Base-by-base conservation (phyloP, 2,113 vertebrate species). In the Elephantulus edwardii region DNA sequence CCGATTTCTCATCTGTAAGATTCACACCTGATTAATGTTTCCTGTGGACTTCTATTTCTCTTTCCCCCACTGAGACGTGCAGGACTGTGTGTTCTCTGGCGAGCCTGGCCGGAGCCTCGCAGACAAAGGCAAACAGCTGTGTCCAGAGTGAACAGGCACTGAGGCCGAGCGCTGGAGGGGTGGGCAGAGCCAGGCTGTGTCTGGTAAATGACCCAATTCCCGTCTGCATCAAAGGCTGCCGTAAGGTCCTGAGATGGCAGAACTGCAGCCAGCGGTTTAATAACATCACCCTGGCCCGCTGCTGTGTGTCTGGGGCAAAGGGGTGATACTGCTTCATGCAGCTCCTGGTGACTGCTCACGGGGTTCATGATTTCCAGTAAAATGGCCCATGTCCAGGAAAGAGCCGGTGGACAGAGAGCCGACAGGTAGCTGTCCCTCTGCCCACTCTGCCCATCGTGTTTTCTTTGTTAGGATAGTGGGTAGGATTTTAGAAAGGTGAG, bases 11-110 rank as follows among this genome's bases (percentile, higher is more conserved):
- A 35, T 93, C 90, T 72, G 85, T 38, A 72, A 80, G 75, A 70
- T 64, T 62, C 88, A 70, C 85, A 77, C 85, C 91, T 95, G 95
- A 91, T 94, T 86, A 89, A 91, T 68, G 44, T 71, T 71, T 91
- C 77, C 91, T 81, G 68, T 58, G 81, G 74, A 80, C 78, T 78
- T 71, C 76, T 33, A 52, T 42, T 88, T 10, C 48, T 14, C 75
- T 38, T 30, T 44, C 26, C 46, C 78, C 48, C 3, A 0, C 35
- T 3, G 66, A 3, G 2, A 94, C 28, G 38, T 95, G 93, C 90
- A 56, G 30, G n/a, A 44, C 35, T 50, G 62, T 66, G 54, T 6
- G 3, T 81, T 48, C 35, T 24, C 87, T 14, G 52, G 33, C 0
- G 72, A 91, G 86, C 54, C 75, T 74, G 52, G 75, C 70, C 85